Evolutionary conservation across 64 coral and sea anemone genomes (phyloP).

Genomic region (Platygyra sinensis): DNA sequence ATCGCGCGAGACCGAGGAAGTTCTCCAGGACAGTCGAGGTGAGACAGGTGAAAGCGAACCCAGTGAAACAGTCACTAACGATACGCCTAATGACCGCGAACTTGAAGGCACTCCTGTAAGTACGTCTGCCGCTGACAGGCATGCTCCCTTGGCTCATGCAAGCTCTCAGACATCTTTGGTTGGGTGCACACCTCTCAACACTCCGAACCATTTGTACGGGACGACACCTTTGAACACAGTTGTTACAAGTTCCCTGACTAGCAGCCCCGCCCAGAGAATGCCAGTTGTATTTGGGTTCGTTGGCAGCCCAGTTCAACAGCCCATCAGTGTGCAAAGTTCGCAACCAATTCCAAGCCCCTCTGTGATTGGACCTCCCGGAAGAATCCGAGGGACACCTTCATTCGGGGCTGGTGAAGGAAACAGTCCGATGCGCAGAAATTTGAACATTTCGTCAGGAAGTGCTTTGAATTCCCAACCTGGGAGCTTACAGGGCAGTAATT

Average conservation of each 20-base stretch:
- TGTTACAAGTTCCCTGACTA: not conserved
- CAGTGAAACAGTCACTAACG: not conserved
- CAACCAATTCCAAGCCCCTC: not conserved
- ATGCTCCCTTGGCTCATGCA: not conserved
- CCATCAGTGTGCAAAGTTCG: not conserved
- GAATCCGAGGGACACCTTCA: not conserved
- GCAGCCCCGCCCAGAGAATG: not conserved
- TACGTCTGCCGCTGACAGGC: not conserved
- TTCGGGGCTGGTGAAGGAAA: not conserved
- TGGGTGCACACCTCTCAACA: not conserved
- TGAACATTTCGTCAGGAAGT: not conserved
- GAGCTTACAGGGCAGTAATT: not conserved
- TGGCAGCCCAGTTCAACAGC: not conserved
- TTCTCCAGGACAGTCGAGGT: not conserved
- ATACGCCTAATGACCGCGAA: not conserved
- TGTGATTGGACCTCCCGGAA: not conserved
- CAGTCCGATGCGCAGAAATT: not conserved
- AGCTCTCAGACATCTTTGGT: slow-evolving; percentile 1
- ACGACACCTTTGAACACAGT: slow-evolving; percentile 8
- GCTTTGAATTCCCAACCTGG: not conserved
- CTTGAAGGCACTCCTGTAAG: not conserved
- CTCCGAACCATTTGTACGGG: slow-evolving; percentile 9
- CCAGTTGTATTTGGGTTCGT: slow-evolving; percentile 19
- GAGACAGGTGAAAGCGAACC: not conserved
- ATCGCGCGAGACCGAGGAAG: not conserved